Evolutionary conservation across 1,140 invertebrate genomes (phyloP).

Genomic region (Planococcus citri): DNA sequence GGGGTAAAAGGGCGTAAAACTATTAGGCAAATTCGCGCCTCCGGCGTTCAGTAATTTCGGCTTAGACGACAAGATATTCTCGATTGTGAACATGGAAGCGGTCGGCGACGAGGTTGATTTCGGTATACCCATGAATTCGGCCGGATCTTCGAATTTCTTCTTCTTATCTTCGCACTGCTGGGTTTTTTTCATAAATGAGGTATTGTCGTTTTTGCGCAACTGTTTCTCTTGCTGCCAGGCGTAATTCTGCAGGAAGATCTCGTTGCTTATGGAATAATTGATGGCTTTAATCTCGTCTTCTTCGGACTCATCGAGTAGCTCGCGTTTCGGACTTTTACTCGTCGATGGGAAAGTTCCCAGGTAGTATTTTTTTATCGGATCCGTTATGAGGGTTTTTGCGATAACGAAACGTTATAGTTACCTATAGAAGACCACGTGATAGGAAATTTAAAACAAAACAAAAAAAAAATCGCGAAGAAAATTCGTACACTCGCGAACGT

Average conservation of each 20-base stretch:
- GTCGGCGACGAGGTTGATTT: not conserved
- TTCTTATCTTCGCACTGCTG: not conserved
- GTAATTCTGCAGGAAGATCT: not conserved
- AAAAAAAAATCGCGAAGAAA: not conserved
- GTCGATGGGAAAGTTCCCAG: not conserved
- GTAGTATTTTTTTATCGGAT: not conserved
- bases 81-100: not conserved
- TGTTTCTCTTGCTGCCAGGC: not conserved
- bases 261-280: constrained; percentile 8
- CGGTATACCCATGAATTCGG: not conserved
- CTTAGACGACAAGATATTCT: constrained; percentile 10
- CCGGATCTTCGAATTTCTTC: constrained; percentile 1
- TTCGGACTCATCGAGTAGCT: not conserved
- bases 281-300: constrained; percentile 6
- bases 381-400: not conserved
- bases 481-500: no score
- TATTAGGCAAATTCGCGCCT: not conserved
- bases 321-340: not conserved
- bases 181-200: constrained; percentile 5
- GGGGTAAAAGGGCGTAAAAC: not conserved
- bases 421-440: not conserved
- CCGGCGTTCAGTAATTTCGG: not conserved
- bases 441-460: not conserved
- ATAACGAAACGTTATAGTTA: not conserved
- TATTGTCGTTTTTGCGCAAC: not conserved